These are phyloP conservation scores for Brachyistius frenatus DNA, from an alignment of 2,113 vertebrate species.

Conservation along the genomic window DNA sequence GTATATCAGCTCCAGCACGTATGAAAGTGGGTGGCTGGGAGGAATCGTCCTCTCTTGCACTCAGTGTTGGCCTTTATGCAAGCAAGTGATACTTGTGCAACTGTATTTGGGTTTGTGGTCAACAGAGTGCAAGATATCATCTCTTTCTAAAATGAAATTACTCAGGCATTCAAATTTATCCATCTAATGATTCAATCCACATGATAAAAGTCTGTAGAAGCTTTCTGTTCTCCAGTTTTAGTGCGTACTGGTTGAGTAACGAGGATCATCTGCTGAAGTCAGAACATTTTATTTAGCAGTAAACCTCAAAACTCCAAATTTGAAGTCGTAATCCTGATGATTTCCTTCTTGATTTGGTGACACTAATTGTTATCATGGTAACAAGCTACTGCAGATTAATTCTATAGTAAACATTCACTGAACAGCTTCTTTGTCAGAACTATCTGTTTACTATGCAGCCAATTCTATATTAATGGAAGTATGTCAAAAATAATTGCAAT, in stretches of 20 bases:
- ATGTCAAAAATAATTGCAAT: too few species aligned
- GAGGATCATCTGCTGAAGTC: background rate
- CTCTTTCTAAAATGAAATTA: slow-evolving; percentile 38
- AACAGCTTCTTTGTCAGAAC: too few species aligned
- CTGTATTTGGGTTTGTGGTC: background rate
- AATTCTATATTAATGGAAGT: too few species aligned
- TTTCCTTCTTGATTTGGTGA: background rate
- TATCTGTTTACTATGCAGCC: too few species aligned
- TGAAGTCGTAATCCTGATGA: background rate
- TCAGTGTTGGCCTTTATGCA: background rate
- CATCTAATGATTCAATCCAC: slow-evolving; percentile 3
- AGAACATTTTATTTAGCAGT: background rate
- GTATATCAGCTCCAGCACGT: too few species aligned
- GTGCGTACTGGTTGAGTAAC: background rate
- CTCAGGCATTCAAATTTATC: background rate
- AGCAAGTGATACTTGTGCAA: slow-evolving; percentile 2
- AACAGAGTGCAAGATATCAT: slow-evolving; percentile 7
- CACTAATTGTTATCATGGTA: background rate
- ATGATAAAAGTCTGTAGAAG: background rate
- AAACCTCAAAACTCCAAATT: background rate
- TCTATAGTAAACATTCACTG: background rate
- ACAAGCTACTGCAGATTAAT: background rate
- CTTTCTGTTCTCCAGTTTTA: background rate
- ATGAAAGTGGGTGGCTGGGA: background rate
- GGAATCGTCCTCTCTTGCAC: background rate